Conservation (phyloP, 2,797 vertebrate species). For the Loris lydekkerianus region DNA sequence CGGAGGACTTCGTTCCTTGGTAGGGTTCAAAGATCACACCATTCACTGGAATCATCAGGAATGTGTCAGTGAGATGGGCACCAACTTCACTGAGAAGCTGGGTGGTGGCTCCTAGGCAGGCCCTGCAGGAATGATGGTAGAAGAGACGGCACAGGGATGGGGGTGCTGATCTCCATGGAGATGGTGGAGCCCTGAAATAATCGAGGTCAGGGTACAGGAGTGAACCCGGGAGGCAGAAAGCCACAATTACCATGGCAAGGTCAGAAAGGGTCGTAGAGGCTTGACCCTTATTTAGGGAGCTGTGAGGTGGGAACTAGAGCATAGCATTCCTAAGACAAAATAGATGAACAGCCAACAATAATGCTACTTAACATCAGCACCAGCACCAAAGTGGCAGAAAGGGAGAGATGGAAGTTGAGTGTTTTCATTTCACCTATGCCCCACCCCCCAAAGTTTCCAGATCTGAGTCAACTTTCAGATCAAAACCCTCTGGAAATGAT, state of each 20-base stretch:
- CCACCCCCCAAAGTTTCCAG: neutral
- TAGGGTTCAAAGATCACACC: neutral
- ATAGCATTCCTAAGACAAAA: neutral
- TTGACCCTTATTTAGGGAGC: neutral
- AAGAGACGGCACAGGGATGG: neutral
- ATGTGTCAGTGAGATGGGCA: neutral
- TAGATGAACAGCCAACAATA: neutral
- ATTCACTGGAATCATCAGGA: neutral
- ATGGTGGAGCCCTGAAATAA: neutral
- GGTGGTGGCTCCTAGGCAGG: neutral
- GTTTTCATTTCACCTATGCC: neutral
- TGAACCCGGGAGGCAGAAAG: neutral
- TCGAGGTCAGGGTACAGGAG: neutral
- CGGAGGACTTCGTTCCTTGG: neutral
- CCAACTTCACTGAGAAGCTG: neutral
- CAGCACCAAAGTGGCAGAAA: neutral
- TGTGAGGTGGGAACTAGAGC: neutral
- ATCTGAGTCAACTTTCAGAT: neutral
- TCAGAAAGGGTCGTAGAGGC: neutral
- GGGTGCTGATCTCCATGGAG: neutral
- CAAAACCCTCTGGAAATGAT: neutral
- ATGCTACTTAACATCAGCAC: neutral
- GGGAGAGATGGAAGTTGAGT: neutral
- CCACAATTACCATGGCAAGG: neutral
- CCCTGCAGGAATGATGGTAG: neutral